These are phyloP conservation scores for Phainopepla nitens DNA, from an alignment of 2,113 vertebrate species.

Conservation along the genomic window DNA sequence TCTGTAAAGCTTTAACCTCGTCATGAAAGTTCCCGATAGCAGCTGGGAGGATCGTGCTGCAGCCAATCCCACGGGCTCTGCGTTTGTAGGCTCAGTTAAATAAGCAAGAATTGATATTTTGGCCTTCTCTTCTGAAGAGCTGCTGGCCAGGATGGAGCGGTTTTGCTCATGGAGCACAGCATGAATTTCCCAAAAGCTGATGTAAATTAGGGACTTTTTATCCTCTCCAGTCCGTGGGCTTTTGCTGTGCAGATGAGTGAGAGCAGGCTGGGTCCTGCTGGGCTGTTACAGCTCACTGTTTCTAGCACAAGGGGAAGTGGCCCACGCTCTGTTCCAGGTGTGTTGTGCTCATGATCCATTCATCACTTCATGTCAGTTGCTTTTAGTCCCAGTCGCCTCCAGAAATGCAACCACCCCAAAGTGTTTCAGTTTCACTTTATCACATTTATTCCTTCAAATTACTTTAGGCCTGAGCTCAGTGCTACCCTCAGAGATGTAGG, in stretches of 20 bases:
- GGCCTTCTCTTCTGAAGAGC: not conserved
- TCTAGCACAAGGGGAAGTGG: not conserved
- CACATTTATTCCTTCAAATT: not conserved
- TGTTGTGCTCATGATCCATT: not conserved
- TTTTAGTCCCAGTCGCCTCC: not conserved
- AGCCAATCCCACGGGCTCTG: not conserved
- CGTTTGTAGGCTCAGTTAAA: not conserved
- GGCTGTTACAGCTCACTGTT: not conserved
- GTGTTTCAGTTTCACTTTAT: not conserved
- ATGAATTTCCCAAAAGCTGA: not conserved
- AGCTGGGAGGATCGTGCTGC: constrained; percentile 13
- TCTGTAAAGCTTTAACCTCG: constrained; percentile 54
- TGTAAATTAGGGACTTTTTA: not conserved
- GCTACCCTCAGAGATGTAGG: not conserved
- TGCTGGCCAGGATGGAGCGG: not conserved
- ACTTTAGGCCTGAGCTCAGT: not conserved
- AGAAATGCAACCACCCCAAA: not conserved
- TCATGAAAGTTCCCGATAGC: constrained; percentile 44
- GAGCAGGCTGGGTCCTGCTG: not conserved
- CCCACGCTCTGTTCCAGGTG: not conserved
- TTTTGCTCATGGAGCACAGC: not conserved
- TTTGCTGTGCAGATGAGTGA: not conserved
- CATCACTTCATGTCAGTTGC: not conserved
- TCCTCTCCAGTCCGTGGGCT: accelerated
- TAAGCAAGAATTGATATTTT: not conserved